A percentile compares a stretch with the other conserved stretches of the same genome.
These are phyloP conservation scores for Osmerus mordax DNA, from an alignment of 2,113 vertebrate species.

Conservation along the genomic window DNA sequence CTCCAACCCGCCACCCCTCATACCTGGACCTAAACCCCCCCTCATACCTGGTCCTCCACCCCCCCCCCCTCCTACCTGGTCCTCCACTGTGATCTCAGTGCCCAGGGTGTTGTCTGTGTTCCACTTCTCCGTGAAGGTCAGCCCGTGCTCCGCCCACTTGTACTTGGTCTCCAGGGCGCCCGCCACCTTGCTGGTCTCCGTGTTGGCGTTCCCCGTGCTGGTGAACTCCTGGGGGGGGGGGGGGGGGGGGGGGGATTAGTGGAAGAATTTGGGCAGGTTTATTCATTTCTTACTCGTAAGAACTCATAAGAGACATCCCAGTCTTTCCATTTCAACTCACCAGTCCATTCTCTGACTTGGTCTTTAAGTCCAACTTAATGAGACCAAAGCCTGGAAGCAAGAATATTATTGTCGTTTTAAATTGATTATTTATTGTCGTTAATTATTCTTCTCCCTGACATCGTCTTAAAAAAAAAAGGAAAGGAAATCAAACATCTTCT, in stretches of 20 bases:
- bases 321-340: conserved; percentile 72
- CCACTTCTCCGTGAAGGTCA: conserved; percentile 97
- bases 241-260: too few relatives aligned
- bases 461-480: too few relatives aligned
- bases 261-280: too few relatives aligned
- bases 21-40: conserved; percentile 29
- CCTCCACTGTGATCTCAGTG: conserved; percentile 91
- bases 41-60: too few relatives aligned
- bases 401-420: neutral
- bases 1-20: neutral
- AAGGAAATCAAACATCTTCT: too few relatives aligned
- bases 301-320: conserved; percentile 13
- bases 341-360: conserved; percentile 95
- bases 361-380: conserved; percentile 96
- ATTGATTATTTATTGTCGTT: neutral
- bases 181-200: conserved; percentile 91
- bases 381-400: conserved; percentile 86
- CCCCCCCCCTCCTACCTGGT: conserved; percentile 70
- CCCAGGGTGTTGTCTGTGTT: conserved; percentile 96
- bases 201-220: conserved; percentile 92
- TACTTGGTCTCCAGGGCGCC: conserved; percentile 98
- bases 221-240: conserved; percentile 84
- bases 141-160: conserved; percentile 88
- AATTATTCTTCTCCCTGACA: too few relatives aligned
- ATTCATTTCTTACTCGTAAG: conserved; percentile 12